These are phyloP conservation scores for Melanotaenia duboulayi DNA, from an alignment of 2,113 vertebrate genomes.

Conservation along the genomic window DNA sequence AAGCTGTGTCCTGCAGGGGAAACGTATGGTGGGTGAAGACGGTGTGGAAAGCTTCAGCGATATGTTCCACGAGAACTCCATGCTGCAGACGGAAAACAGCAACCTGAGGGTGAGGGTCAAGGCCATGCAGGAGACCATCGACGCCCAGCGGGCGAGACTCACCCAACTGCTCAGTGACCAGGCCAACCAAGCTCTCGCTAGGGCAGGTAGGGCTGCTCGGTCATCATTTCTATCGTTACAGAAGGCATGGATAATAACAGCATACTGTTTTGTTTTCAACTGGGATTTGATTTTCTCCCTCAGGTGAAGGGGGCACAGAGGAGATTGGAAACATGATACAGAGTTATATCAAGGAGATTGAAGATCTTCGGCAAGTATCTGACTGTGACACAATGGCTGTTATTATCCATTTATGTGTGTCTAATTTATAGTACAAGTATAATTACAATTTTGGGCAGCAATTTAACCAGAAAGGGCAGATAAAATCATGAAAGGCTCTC, in stretches of 20 bases:
- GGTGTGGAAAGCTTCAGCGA: constrained; percentile 96
- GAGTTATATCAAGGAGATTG: constrained; percentile 97
- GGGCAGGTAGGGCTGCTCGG: constrained; percentile 82
- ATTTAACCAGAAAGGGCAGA: no score
- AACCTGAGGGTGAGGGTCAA: constrained; percentile 95
- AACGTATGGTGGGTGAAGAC: constrained; percentile 93
- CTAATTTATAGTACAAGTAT: no score
- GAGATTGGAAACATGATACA: constrained; percentile 98
- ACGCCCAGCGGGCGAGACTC: constrained; percentile 88
- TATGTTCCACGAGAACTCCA: constrained; percentile 97
- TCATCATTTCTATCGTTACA: background rate
- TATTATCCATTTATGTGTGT: no score
- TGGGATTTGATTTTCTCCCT: constrained; percentile 30
- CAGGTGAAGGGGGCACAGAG: constrained; percentile 96
- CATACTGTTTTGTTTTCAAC: background rate
- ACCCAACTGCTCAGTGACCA: constrained; percentile 93
- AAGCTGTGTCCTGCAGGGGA: constrained; percentile 84
- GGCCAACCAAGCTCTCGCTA: constrained; percentile 90
- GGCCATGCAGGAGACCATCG: constrained; percentile 97
- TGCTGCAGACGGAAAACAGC: constrained; percentile 97
- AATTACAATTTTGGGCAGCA: no score
- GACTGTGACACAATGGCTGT: background rate
- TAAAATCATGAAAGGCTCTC: no score
- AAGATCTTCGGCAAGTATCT: constrained; percentile 90
- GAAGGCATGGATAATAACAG: background rate